Evolutionary conservation across 2,113 vertebrate genomes (phyloP), one percentile per base, ranked within the genome.

Genomic region (Phasianus colchicus): DNA sequence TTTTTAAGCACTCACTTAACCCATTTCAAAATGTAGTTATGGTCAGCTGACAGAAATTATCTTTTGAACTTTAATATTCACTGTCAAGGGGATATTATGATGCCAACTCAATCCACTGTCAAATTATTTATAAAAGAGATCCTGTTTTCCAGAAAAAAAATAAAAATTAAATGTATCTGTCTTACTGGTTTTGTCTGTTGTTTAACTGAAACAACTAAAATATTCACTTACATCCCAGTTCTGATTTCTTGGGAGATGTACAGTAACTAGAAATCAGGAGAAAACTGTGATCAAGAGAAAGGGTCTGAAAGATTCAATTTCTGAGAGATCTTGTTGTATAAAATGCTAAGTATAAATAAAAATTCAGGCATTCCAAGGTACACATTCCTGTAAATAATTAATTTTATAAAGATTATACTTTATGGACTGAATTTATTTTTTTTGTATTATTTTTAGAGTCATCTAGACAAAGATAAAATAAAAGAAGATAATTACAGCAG

Each of bases 401-500:
- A 40, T 65, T 87, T 86, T n/a, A 52, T 47, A 63, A 64, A n/a
- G 91, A 66, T 70, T 34, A 69, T 80, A 32, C 16, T 55, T 63
- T 83, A 89, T 18, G 78, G 92, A 36, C 7, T 77, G 38, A 47
- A 69, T 94, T 66, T 77, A 76, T n/a, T 92, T 67, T 71, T 71
- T 81, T 32, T 67, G 16, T 29, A 40, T 40, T 63, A 54, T 17
- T 40, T 38, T 63, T 11, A 71, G 43, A 82, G 29, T 80, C 81
- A 92, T 89, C 71, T 87, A 91, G 71, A 16, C 50, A 83, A 88
- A 96, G 58, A 86, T 21, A 57, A 63, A 84, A n/a, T 67, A 66
- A 96, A 91, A 43, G 38, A 91, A 87, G 34, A 84, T 79, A 94
- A 96, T 87, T 95, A 89, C 48, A 92, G 48, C 42, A 92, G 47